Conservation (phyloP, 2,888 invertebrate genomes). For the Sesamia inferens region DNA sequence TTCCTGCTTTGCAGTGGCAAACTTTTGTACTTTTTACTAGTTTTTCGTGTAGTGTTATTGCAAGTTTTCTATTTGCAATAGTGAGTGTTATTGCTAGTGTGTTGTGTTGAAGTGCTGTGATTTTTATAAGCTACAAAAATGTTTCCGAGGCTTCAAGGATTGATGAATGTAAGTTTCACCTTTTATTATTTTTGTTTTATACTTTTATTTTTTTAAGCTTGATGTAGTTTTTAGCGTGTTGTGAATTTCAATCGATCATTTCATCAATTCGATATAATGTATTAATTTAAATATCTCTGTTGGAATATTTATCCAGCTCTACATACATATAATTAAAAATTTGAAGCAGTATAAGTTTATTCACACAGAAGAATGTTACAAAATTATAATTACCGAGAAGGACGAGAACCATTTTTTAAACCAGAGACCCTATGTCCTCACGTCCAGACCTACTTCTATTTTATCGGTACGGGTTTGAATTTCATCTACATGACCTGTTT, state of each 20-base stretch:
- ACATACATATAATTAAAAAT: neutral
- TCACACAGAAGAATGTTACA: neutral
- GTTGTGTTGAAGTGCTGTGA: slow-evolving; percentile 70
- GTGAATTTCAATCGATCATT: neutral
- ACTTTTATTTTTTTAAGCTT: slow-evolving; percentile 15
- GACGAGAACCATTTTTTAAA: slow-evolving; percentile 10
- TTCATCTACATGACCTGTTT: too few species aligned
- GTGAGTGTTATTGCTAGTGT: slow-evolving; percentile 74
- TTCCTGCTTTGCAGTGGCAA: slow-evolving; percentile 27
- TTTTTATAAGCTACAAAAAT: slow-evolving; percentile 70
- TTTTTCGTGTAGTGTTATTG: slow-evolving; percentile 67
- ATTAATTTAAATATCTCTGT: neutral
- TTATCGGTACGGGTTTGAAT: slow-evolving; percentile 11
- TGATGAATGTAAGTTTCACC: slow-evolving; percentile 77
- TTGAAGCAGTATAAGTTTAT: slow-evolving; percentile 11
- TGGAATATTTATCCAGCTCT: neutral
- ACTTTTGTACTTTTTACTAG: slow-evolving; percentile 37
- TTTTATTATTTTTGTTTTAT: too few species aligned
- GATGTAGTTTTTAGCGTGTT: neutral
- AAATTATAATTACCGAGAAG: neutral
- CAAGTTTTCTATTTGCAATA: slow-evolving; percentile 62
- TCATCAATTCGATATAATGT: neutral
- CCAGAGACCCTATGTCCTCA: slow-evolving; percentile 1
- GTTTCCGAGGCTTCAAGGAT: slow-evolving; percentile 88
- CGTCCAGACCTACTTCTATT: slow-evolving; percentile 20